phyloP scores from a whole-genome alignment of 2,888 invertebrate genomes.

The Apeira syringaria region DNA sequence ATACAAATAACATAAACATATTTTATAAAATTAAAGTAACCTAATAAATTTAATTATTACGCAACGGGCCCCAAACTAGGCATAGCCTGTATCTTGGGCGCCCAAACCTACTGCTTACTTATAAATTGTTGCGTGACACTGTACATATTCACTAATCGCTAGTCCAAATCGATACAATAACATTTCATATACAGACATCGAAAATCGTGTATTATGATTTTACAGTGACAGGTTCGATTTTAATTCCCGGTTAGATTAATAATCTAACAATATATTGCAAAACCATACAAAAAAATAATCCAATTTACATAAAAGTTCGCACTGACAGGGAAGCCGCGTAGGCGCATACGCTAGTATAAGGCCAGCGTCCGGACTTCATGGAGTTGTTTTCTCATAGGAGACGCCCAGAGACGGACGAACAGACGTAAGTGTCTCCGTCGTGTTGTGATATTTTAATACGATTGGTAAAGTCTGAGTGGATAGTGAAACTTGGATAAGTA shows the following conservation, averaged over 20 bases:
- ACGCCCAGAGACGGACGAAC: constrained; percentile 59
- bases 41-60: too few species aligned
- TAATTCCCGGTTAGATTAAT: too few species aligned
- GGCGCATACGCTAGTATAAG: constrained; percentile 68
- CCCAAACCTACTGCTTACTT: too few species aligned
- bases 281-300: constrained; percentile 2
- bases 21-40: too few species aligned
- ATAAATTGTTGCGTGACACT: too few species aligned
- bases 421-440: constrained; percentile 61
- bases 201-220: too few species aligned
- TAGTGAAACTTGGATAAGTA: constrained; percentile 12
- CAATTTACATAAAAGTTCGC: constrained; percentile 29
- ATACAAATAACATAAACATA: too few species aligned
- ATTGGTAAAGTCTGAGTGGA: constrained; percentile 8
- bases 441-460: constrained; percentile 29
- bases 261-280: constrained; percentile 7
- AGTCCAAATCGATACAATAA: not conserved
- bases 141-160: not conserved
- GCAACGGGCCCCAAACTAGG: too few species aligned
- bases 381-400: constrained; percentile 62
- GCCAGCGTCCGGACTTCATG: constrained; percentile 41
- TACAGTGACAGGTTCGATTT: too few species aligned
- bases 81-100: too few species aligned
- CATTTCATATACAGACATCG: too few species aligned
- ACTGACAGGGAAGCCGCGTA: constrained; percentile 51